These are phyloP conservation scores for Dicrurus megarhynchus DNA, from an alignment of 2,113 vertebrate genomes.

Conservation along the genomic window DNA sequence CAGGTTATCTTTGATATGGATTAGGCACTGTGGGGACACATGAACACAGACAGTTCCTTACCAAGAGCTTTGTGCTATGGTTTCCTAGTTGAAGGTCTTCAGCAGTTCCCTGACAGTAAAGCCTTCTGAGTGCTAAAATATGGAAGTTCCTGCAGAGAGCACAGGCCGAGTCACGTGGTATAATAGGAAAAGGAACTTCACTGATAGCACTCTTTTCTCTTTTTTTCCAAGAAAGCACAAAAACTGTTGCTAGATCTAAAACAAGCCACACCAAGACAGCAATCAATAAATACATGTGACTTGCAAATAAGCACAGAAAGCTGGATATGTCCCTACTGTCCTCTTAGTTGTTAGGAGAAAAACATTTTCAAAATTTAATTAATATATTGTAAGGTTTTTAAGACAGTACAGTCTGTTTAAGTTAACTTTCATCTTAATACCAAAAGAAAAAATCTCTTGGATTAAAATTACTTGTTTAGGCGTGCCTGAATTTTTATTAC, in stretches of 20 bases:
- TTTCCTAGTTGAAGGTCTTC: background rate
- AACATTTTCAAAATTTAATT: background rate
- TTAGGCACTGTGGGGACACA: background rate
- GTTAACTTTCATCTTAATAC: background rate
- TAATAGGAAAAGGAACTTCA: background rate
- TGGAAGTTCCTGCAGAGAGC: background rate
- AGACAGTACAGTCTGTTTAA: background rate
- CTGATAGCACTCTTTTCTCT: background rate
- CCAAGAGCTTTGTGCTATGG: background rate
- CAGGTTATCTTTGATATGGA: background rate
- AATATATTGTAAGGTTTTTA: background rate
- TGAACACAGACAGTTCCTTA: background rate
- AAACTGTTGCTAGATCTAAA: background rate
- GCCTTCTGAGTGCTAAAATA: background rate
- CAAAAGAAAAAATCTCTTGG: background rate
- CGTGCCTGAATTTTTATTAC: background rate
- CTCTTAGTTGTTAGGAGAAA: background rate
- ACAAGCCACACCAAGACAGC: background rate
- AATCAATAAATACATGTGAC: background rate
- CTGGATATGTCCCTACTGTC: background rate
- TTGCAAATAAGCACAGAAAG: background rate
- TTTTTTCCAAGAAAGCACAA: background rate
- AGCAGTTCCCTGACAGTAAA: background rate
- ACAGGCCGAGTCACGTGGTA: background rate
- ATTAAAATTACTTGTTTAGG: background rate